phyloP scores from a whole-genome alignment of 2,888 invertebrate species.

The Drosophila ezoana region DNA sequence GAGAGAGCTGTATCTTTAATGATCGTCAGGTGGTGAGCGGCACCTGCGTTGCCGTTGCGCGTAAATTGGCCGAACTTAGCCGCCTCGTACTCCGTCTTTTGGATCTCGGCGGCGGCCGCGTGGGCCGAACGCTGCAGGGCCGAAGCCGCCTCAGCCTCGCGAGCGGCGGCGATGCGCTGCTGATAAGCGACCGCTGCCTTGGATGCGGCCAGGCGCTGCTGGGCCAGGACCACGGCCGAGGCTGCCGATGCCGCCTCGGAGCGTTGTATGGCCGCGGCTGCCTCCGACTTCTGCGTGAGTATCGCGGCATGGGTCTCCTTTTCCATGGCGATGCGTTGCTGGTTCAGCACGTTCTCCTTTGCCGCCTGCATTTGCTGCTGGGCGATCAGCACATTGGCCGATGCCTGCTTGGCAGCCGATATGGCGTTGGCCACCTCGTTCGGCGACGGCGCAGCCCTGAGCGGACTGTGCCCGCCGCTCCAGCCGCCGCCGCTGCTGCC shows the following conservation, averaged over 20 bases:
- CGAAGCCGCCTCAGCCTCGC: constrained; percentile 90
- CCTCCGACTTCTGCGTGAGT: constrained; percentile 88
- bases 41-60: constrained; percentile 86
- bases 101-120: constrained; percentile 89
- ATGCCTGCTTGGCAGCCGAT: constrained; percentile 90
- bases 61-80: constrained; percentile 87
- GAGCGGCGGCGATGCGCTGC: constrained; percentile 89
- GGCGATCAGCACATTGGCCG: constrained; percentile 89
- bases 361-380: constrained; percentile 91
- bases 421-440: constrained; percentile 90
- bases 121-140: constrained; percentile 90
- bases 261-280: constrained; percentile 88
- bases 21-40: constrained; percentile 87
- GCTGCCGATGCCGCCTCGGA: constrained; percentile 89
- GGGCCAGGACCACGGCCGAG: constrained; percentile 88
- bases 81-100: constrained; percentile 88
- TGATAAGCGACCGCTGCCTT: constrained; percentile 90
- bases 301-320: constrained; percentile 90
- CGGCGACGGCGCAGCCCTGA: constrained; percentile 85
- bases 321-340: constrained; percentile 90
- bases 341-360: constrained; percentile 89
- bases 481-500: constrained; percentile 44
- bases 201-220: constrained; percentile 89
- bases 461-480: constrained; percentile 40
- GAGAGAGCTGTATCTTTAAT: constrained; percentile 87